phyloP scores from a whole-genome alignment of 2,113 vertebrate species.

The Urocolius indicus region DNA sequence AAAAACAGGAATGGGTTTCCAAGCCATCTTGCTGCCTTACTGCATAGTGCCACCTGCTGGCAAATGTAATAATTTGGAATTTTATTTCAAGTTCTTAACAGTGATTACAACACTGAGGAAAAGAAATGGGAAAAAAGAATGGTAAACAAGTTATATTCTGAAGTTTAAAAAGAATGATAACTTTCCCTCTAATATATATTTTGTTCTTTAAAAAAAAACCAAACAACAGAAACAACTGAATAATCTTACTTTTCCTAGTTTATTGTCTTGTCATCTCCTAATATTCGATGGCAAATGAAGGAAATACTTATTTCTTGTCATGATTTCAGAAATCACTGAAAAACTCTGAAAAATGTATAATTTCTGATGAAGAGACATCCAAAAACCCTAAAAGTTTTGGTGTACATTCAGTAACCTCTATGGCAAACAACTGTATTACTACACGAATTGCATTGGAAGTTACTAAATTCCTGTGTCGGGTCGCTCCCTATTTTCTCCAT shows the following conservation, averaged over 20 bases:
- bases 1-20: not conserved
- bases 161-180: not conserved
- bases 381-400: accelerated
- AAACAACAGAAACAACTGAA: no score
- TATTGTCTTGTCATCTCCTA: accelerated
- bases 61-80: not conserved
- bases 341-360: accelerated
- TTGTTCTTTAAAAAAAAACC: not conserved
- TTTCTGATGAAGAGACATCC: not conserved
- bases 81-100: not conserved
- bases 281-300: not conserved
- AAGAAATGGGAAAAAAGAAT: not conserved
- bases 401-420: not conserved
- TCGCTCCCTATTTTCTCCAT: not conserved
- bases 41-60: not conserved
- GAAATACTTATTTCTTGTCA: not conserved
- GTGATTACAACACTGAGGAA: not conserved
- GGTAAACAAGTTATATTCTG: not conserved
- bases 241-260: not conserved
- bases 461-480: not conserved
- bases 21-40: not conserved
- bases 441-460: not conserved
- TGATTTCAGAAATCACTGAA: not conserved
- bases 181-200: not conserved
- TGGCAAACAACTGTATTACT: not conserved